These are phyloP conservation scores for Neomonachus schauinslandi DNA, from an alignment of 2,113 vertebrate species.

Conservation along the genomic window DNA sequence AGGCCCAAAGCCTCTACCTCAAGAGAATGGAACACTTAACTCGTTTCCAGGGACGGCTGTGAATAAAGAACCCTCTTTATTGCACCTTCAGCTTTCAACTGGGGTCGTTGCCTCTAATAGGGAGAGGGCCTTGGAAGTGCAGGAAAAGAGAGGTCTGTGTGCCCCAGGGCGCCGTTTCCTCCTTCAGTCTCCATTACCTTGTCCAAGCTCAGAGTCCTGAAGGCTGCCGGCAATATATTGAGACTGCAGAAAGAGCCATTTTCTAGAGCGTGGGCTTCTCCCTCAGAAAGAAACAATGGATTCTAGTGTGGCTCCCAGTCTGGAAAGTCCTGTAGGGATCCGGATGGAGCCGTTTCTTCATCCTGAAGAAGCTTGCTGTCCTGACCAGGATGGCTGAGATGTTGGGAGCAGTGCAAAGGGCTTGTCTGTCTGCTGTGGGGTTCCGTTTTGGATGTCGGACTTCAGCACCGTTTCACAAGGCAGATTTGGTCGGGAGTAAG, in stretches of 20 bases:
- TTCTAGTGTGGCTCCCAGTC: background rate
- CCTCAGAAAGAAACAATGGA: background rate
- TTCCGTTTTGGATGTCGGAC: background rate
- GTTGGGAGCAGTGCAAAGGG: background rate
- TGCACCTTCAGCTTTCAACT: constrained; percentile 15
- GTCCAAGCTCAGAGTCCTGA: background rate
- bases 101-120: background rate
- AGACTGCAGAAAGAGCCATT: background rate
- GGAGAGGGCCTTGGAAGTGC: background rate
- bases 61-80: constrained; percentile 18
- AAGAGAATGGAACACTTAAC: background rate
- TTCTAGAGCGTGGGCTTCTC: background rate
- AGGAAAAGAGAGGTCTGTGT: background rate
- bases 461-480: background rate
- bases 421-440: background rate
- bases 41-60: background rate
- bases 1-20: constrained; percentile 55
- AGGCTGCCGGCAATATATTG: background rate
- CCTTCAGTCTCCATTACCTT: background rate
- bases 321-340: background rate
- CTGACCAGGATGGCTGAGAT: background rate
- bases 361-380: background rate
- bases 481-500: background rate
- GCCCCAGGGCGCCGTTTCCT: background rate
- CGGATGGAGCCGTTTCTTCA: background rate